Base-by-base conservation (phyloP, 2,797 vertebrate genomes). In the Myotis planiceps region DNA sequence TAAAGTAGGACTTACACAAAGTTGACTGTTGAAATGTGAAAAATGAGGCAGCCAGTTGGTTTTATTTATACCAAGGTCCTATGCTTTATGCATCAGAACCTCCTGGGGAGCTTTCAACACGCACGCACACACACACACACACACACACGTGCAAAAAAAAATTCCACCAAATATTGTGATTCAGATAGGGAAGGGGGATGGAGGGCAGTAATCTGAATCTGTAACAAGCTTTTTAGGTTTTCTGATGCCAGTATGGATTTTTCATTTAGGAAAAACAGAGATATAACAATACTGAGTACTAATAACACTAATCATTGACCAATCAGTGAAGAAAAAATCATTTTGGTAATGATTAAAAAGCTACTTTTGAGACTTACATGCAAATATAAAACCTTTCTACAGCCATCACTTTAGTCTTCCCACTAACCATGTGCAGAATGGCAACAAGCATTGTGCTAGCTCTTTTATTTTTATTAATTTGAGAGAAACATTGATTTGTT, bases 291-390 rank as follows among this genome's bases (percentile, higher is more conserved):
- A 27, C 34, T 58, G 63, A 90, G n/a, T 76, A 71, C 19, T 81
- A 39, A 23, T 39, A 78, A 85, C n/a, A 55, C 25, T 86, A 53
- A 80, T 87, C 58, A 29, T 6, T 69, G 25, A 53, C 39, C 72
- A 68, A 74, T 92, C 66, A 79, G 49, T 63, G 25, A 80, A 74
- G 49, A 25, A 72, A 87, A 93, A 49, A 21, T 55, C 10, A 69
- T 90, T 87, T 49, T 78, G 72, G 15, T 72, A 90, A 84, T 49
- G 86, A 66, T 72, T 66, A 66, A 92, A 93, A 92, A 96, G 69
- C 39, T 83, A 13, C 29, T 74, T 96, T 71, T 68, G 87, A 82
- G 47, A 65, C 47, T 75, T 74, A 68, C 37, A 34, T 47, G 55
- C 78, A 65, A 90, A 83, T 19, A 32, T 58, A 68, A 88, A 72